A percentile compares a stretch with the other conserved stretches of the same genome.
phyloP scores from a whole-genome alignment of 2,113 vertebrate species.

The Chauna torquata region DNA sequence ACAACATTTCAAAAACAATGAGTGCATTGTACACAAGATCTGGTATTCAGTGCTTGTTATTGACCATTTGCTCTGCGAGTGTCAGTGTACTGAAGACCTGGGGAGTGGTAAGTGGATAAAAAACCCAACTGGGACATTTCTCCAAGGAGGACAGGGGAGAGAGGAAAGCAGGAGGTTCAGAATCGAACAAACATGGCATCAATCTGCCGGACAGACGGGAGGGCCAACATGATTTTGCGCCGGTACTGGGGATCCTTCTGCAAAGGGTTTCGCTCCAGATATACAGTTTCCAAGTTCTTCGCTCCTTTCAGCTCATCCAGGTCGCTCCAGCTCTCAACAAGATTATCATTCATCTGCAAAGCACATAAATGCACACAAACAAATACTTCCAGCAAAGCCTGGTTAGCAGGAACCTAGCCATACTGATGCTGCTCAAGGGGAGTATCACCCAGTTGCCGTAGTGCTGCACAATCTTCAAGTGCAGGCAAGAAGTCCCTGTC shows the following conservation, averaged over 20 bases:
- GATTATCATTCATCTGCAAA: constrained; percentile 96
- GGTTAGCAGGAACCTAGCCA: too few relatives aligned
- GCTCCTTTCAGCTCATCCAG: constrained; percentile 95
- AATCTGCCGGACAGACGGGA: constrained; percentile 94
- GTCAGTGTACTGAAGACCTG: constrained; percentile 41
- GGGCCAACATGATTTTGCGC: constrained; percentile 95
- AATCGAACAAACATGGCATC: constrained; percentile 97
- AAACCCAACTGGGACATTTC: constrained; percentile 47
- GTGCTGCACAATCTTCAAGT: rapidly evolving
- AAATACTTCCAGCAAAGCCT: not conserved
- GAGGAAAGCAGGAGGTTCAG: constrained; percentile 73
- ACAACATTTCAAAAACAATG: constrained; percentile 53
- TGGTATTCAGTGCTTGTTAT: constrained; percentile 58
- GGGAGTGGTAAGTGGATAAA: constrained; percentile 57
- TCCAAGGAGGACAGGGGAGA: not conserved
- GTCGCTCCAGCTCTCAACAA: constrained; percentile 95
- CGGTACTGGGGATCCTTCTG: constrained; percentile 98
- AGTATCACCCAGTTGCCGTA: rapidly evolving
- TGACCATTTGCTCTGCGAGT: constrained; percentile 52
- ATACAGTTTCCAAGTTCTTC: constrained; percentile 90
- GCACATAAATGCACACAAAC: not conserved
- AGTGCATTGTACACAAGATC: constrained; percentile 51
- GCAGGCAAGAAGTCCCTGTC: rapidly evolving
- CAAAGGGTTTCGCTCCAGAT: constrained; percentile 94
- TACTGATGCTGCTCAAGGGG: rapidly evolving